These are phyloP conservation scores for Hypsibius dujardini DNA, from an alignment of 1,140 invertebrate species.

Conservation along the genomic window DNA sequence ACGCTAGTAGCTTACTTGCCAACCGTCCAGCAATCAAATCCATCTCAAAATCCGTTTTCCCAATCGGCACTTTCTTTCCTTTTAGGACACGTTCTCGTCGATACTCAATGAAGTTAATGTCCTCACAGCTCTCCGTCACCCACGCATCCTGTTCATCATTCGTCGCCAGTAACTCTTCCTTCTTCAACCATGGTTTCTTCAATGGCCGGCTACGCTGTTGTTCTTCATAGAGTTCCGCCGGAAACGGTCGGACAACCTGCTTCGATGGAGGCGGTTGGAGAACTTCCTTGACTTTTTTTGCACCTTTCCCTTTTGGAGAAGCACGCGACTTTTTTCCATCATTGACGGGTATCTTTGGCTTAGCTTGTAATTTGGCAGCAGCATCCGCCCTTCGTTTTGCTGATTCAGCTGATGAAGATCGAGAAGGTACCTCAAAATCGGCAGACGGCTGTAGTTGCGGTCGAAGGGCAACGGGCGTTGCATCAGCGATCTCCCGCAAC, in stretches of 20 bases:
- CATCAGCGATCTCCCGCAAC: neutral
- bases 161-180: neutral
- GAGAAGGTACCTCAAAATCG: conserved; percentile 7
- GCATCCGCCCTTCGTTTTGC: neutral
- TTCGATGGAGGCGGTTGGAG: neutral
- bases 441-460: neutral
- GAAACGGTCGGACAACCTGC: neutral
- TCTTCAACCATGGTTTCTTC: neutral
- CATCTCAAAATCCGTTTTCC: neutral
- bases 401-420: neutral
- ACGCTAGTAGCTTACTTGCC: neutral
- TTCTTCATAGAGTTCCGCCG: neutral
- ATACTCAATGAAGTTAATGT: neutral
- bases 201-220: neutral
- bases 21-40: neutral
- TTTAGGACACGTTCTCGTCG: neutral
- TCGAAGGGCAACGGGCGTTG: neutral
- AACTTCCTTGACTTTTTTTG: neutral
- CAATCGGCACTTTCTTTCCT: neutral
- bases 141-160: neutral
- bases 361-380: neutral
- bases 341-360: neutral
- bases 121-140: conserved; percentile 2
- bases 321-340: neutral
- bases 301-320: neutral